These are phyloP conservation scores for Aepyceros melampus DNA, from an alignment of 2,113 vertebrate species.

Conservation along the genomic window DNA sequence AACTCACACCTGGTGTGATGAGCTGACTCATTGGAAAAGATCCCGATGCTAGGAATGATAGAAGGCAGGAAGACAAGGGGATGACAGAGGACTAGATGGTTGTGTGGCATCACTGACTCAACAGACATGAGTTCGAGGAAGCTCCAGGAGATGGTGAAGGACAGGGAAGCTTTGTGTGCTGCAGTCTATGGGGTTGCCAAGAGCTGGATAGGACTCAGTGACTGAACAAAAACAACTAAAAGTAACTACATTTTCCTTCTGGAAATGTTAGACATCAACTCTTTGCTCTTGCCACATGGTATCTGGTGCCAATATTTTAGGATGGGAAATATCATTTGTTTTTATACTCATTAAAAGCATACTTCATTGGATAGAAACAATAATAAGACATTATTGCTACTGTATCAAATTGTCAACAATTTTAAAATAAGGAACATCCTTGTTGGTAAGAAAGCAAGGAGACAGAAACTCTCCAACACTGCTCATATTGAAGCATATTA, in stretches of 20 bases:
- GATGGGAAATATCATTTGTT: neutral
- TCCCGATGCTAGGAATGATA: neutral
- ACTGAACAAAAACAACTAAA: neutral
- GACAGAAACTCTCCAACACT: neutral
- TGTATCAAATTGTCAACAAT: neutral
- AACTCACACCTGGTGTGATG: too few relatives aligned
- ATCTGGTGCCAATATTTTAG: neutral
- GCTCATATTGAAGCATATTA: neutral
- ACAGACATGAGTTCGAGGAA: neutral
- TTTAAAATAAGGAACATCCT: neutral
- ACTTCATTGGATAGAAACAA: neutral
- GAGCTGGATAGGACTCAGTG: neutral
- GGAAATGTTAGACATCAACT: neutral
- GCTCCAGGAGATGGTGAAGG: neutral
- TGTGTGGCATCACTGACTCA: neutral
- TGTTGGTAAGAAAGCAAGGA: neutral
- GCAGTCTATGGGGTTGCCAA: neutral
- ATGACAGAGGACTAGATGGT: neutral
- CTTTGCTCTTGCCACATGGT: neutral
- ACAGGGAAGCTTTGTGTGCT: neutral
- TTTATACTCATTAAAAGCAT: neutral
- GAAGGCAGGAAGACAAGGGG: neutral
- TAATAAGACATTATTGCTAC: neutral
- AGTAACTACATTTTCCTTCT: neutral
- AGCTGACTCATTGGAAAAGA: neutral